phyloP scores from a whole-genome alignment of 2,797 vertebrate species.

The Acrocephalus scirpaceus region DNA sequence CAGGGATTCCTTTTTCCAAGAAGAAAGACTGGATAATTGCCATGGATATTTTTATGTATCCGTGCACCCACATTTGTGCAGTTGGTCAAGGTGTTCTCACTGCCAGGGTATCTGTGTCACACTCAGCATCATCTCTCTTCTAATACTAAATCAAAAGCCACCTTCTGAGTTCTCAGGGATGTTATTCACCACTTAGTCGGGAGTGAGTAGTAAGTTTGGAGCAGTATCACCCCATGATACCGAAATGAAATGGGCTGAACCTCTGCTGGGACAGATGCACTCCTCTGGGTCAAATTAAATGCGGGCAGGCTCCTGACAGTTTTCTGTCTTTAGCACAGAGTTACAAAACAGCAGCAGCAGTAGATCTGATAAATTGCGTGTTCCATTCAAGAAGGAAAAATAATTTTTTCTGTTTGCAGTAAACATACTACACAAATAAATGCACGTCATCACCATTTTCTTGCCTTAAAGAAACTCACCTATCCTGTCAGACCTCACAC shows the following conservation, averaged over 20 bases:
- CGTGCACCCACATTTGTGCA: not conserved
- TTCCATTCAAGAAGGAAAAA: not conserved
- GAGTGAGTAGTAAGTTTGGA: not conserved
- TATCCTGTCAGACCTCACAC: slow-evolving; percentile 11
- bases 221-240: not conserved
- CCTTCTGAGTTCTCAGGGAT: not conserved
- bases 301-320: not conserved
- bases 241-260: not conserved
- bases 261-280: not conserved
- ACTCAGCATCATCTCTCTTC: not conserved
- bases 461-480: not conserved
- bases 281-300: not conserved
- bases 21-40: not conserved
- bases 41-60: not conserved
- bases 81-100: not conserved
- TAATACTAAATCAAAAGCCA: not conserved
- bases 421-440: not conserved
- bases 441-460: not conserved
- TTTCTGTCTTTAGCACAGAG: not conserved
- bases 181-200: not conserved
- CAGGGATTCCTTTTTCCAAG: not conserved
- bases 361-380: not conserved
- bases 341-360: not conserved
- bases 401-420: not conserved
- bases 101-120: accelerated